These are phyloP conservation scores for Aspiorhynchus laticeps DNA, from an alignment of 2,113 vertebrate genomes.

Conservation along the genomic window DNA sequence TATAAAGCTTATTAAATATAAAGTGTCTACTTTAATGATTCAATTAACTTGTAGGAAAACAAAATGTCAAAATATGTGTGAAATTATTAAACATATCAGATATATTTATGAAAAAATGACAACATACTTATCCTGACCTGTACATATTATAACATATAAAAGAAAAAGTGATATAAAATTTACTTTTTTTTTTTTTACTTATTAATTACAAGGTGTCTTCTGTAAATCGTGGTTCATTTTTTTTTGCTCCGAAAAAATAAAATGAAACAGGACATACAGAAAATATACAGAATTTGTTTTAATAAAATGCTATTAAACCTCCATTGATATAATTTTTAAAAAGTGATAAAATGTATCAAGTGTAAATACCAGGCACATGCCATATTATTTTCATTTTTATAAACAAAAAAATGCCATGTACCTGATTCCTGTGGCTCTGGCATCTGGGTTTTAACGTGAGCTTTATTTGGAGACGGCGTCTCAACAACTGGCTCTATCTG, in stretches of 20 bases:
- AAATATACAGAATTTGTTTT: no score
- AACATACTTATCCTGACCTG: background rate
- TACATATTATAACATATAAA: background rate
- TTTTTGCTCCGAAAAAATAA: no score
- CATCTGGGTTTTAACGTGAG: conserved; percentile 59
- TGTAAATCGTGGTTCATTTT: no score
- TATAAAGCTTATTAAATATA: background rate
- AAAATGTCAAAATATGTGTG: background rate
- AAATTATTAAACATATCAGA: background rate
- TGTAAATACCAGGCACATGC: background rate
- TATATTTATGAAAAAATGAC: background rate
- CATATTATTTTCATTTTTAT: background rate
- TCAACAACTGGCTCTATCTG: background rate
- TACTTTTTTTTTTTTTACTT: no score
- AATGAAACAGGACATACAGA: no score
- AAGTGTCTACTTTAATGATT: background rate
- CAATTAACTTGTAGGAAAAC: background rate
- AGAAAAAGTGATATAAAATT: no score
- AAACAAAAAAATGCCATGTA: conserved; percentile 15
- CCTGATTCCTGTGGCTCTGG: conserved; percentile 57
- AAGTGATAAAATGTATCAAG: background rate
- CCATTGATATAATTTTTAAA: background rate
- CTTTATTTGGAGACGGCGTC: conserved; percentile 31
- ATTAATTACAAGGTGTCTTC: no score
- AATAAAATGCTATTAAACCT: no score